Conservation (phyloP, 2,888 invertebrate genomes). For the Lycaena phlaeas region DNA sequence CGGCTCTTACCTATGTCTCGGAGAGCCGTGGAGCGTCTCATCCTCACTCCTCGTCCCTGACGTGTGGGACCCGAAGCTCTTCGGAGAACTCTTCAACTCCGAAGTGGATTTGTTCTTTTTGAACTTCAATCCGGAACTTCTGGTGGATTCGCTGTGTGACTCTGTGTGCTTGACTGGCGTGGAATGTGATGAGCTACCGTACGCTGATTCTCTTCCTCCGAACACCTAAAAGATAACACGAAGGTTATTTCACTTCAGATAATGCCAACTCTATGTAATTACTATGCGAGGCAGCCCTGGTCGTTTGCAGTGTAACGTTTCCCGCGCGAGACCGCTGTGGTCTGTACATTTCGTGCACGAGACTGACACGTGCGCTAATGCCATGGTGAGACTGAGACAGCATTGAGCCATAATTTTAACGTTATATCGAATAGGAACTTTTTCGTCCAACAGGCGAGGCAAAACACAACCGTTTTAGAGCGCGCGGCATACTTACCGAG, state of each 20-base stretch:
- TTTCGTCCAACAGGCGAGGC: too few species aligned
- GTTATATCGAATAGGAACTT: too few species aligned
- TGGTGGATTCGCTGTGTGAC: slow-evolving; percentile 51
- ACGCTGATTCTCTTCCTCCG: slow-evolving; percentile 88
- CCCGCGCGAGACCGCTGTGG: too few species aligned
- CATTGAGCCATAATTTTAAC: too few species aligned
- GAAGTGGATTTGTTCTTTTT: slow-evolving; percentile 69
- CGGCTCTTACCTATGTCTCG: slow-evolving; percentile 55
- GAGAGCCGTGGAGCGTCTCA: slow-evolving; percentile 49
- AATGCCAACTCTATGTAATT: too few species aligned
- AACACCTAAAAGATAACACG: slow-evolving; percentile 75
- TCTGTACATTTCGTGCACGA: too few species aligned
- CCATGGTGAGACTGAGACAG: too few species aligned
- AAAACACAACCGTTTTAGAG: too few species aligned
- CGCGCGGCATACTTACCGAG: too few species aligned
- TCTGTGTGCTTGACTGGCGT: slow-evolving; percentile 55
- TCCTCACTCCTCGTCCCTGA: slow-evolving; percentile 58
- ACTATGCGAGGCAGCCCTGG: too few species aligned
- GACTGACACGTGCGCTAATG: too few species aligned
- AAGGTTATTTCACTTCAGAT: neutral
- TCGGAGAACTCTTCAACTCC: slow-evolving; percentile 58
- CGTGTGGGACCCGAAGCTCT: slow-evolving; percentile 44
- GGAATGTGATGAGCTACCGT: slow-evolving; percentile 62
- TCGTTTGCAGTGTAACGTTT: too few species aligned
- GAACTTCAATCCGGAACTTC: slow-evolving; percentile 55